Conservation (phyloP, 2,888 invertebrate genomes). For the Synanthedon formicaeformis region DNA sequence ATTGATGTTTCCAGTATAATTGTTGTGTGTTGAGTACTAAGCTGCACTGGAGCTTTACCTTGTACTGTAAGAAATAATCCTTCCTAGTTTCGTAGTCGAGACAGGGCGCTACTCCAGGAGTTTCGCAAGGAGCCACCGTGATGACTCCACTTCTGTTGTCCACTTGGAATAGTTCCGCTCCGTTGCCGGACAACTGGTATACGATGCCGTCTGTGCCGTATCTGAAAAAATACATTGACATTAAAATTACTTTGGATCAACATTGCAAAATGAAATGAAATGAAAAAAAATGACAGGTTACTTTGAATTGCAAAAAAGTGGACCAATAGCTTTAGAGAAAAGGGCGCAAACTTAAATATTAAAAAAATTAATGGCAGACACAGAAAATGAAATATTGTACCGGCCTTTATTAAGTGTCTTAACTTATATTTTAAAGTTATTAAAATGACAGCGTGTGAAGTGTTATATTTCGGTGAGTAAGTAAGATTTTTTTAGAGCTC, state of each 20-base stretch:
- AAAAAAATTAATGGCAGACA: background rate
- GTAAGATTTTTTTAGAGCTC: background rate
- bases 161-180: constrained; percentile 84
- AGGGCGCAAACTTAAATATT: background rate
- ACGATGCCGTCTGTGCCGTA: constrained; percentile 88
- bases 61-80: constrained; percentile 86
- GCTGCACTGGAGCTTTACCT: constrained; percentile 57
- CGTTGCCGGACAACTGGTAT: constrained; percentile 85
- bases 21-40: no score
- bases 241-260: background rate
- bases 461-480: background rate
- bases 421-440: no score
- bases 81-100: constrained; percentile 86
- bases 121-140: constrained; percentile 80
- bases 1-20: background rate
- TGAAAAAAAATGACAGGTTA: no score
- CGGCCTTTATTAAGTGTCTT: no score
- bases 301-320: background rate
- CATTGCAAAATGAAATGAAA: no score
- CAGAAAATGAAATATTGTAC: no score
- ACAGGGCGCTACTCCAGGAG: constrained; percentile 77
- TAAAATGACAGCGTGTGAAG: no score
- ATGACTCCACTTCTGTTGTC: constrained; percentile 85
- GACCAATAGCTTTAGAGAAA: background rate
- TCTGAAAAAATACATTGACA: constrained; percentile 18